Base-by-base conservation (phyloP, 2,888 invertebrate genomes). In the Oscheius sp. region DNA sequence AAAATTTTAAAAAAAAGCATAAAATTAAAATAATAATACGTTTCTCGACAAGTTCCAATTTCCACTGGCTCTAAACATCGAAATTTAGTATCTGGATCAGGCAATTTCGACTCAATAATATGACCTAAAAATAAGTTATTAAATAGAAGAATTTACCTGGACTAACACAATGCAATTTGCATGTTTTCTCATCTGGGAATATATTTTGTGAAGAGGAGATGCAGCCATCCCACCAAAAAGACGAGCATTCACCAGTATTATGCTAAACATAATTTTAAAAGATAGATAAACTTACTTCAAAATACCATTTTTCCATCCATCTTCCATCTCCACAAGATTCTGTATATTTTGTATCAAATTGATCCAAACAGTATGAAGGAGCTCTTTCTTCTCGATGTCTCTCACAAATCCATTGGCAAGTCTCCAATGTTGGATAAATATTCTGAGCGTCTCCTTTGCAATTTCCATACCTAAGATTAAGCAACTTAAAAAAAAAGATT, bases 331-430 rank as follows among this genome's bases (percentile, higher is more conserved):
- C 79, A 69, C 85, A 85, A 1, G 83, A 73, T 46, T 81, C 78
- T 6, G 73, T 69, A 65, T 86, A 83, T 31, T 71, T 76, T 8
- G 68, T 46, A 55, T 85, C 85, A 33, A 84, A 85, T 8, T 72
- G 69, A 61, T 85, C 84, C 2, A 75, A 63, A 58, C 85, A 85
- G 46, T 78, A 69, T 6, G 67, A 82, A 77, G 84, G 84, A 6
- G 76, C 68, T 57, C 75, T 72, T 52, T 76, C 74, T 34, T 77
- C 76, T 29, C 73, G 55, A 46, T 78, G 76, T 50, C 81, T 57
- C 61, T 84, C 84, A 68, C 85, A 85, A 31, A 84, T 75, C 85
- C 85, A 85, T 65, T 84, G 78, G 65, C 85, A 85, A 2, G 82
- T 74, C 20, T 76, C 77, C 1, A 84, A 61, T 4, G 80, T 76